Base-by-base conservation (phyloP, 1,140 invertebrate species). In the Trinorchestia longiramus region DNA sequence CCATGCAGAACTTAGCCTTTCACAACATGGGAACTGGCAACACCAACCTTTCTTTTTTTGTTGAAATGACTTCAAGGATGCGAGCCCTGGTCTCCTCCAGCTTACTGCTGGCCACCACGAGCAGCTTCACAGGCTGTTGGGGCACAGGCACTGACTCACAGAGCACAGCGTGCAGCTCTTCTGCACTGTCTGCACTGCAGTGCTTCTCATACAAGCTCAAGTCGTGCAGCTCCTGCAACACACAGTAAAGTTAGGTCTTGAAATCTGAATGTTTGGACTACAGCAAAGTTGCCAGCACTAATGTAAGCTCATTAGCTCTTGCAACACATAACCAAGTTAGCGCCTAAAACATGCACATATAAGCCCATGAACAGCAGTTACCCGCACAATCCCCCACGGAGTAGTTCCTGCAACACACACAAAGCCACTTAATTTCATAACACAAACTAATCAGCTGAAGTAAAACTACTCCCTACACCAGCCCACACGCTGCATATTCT, bases 141-240 rank as follows among this genome's bases (percentile, higher is more conserved):
- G 92, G 43, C 43, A 47, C 44, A n/a, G 92, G 92, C 41, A 94
- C 44, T 15, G 43, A 4, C 92, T 94, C 43, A 40, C 92, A 94
- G 36, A 94, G 44, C 36, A 94, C 92, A 3, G 92, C 40, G 40
- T 94, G 44, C 43, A 94, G 92, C 40, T 40, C 19, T 40, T 94
- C 92, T 8, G 92, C 44, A 15, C 43, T 45, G 41, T 28, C 41
- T 43, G 43, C 44, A 40, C 43, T 94, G 17, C 40, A 0, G 44
- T 94, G 44, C 40, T 94, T 4, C 11, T n/a, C 11, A 8, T 8
- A 94, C 43, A 94, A 36, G 43, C 43, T 94, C 19, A 47, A 45
- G 92, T 44, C 47, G 92, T 94, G 92, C 92, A 94, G 43, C 92
- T 94, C 92, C 92, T 94, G 44, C 6, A 47, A 47, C 40, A 77